Base-by-base conservation (phyloP, 2,113 vertebrate genomes). In the Ia io region DNA sequence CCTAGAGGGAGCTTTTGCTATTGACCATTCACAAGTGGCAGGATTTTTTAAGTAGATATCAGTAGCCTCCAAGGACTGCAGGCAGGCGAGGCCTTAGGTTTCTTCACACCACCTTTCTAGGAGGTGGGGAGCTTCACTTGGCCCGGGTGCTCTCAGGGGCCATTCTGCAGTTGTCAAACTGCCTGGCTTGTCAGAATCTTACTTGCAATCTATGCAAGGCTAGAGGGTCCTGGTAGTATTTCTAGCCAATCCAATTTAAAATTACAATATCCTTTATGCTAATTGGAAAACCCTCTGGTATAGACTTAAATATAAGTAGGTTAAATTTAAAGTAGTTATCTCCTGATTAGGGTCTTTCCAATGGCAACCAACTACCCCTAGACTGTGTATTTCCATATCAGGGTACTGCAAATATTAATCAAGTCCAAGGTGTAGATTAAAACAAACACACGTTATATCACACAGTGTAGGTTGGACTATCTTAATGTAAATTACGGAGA, bases 231-330 rank as follows among this genome's bases (percentile, higher is more conserved):
- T 32, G 16, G 37, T 1, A 51, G n/a, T 59, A 74, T 69, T 94
- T 93, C 86, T 79, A 93, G 73, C 7, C 82, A 95, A 78, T 14
- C 25, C 25, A 70, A 76, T 56, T 83, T 40, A 84, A 76, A 88
- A 84, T 61, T 79, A 90, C 32, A 35, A 63, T n/a, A 73, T 59
- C 51, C 32, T 88, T 87, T 71, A 85, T 67, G 67, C 44, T 94
- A 85, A 85, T 71, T 77, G 85, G 78, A 91, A 95, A 93, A 82
- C 73, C 37, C 12, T 87, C 16, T n/a, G 11, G 17, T 63, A 37
- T 82, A 77, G 71, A 74, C 44, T 94, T 70, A 88, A 71, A 78
- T 44, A 37, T 51, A 77, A 76, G 5, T 30, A 63, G 61, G 13
- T 32, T 91, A 84, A 79, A 80, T 85, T 76, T 35, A 73, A 17